These are phyloP conservation scores for Thecophora atra DNA, from an alignment of 2,888 invertebrate genomes.

Conservation along the genomic window DNA sequence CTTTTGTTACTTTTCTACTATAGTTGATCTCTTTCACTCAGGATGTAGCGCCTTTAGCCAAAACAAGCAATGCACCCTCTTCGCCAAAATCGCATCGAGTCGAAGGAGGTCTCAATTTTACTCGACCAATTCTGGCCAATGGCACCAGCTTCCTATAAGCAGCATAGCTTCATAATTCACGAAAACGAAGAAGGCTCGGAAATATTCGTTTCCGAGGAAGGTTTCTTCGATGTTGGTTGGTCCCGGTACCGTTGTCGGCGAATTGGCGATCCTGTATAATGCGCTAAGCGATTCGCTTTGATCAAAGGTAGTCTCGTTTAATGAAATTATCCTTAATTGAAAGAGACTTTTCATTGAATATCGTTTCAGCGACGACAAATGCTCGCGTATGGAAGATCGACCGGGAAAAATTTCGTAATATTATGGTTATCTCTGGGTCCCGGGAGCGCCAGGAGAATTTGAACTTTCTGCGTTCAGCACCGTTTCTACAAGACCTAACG, in stretches of 20 bases:
- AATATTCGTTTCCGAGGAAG: constrained; percentile 86
- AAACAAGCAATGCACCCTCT: constrained; percentile 46
- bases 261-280: constrained; percentile 93
- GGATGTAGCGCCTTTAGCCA: constrained; percentile 49
- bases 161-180: constrained; percentile 77
- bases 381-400: constrained; percentile 91
- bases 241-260: constrained; percentile 87
- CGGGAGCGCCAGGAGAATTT: constrained; percentile 87
- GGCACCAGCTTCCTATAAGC: constrained; percentile 75
- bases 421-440: constrained; percentile 87
- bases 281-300: constrained; percentile 89
- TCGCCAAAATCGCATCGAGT: constrained; percentile 57
- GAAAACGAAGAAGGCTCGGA: constrained; percentile 88
- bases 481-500: constrained; percentile 78
- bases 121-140: constrained; percentile 69
- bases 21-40: constrained; percentile 36
- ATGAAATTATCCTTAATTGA: background rate
- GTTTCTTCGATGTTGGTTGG: constrained; percentile 88
- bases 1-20: background rate
- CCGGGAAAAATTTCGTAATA: constrained; percentile 84
- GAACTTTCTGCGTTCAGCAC: constrained; percentile 83
- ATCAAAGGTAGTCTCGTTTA: constrained; percentile 72
- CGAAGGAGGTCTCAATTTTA: constrained; percentile 69
- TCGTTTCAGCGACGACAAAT: constrained; percentile 73
- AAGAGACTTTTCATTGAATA: background rate